Evolutionary conservation across 2,888 invertebrate species (phyloP).

Genomic region (Graphium colonna): DNA sequence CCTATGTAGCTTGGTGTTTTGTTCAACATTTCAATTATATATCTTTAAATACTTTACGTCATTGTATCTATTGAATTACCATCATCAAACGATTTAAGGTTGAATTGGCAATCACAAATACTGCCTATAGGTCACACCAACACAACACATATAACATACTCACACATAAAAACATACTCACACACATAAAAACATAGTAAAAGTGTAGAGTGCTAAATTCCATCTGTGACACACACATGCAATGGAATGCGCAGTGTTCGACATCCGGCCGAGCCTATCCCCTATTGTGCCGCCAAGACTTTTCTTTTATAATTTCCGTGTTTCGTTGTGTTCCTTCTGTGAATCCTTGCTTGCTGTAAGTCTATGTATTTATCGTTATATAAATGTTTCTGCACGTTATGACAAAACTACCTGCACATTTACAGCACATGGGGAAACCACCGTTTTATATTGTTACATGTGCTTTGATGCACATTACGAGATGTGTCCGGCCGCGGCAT

Average conservation of each 20-base stretch:
- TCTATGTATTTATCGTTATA: constrained; percentile 49
- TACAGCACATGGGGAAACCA: constrained; percentile 65
- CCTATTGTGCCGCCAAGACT: constrained; percentile 56
- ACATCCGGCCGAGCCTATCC: constrained; percentile 58
- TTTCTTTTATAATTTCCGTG: constrained; percentile 48
- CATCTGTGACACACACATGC: constrained; percentile 58
- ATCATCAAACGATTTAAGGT: constrained; percentile 4
- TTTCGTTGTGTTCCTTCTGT: constrained; percentile 60
- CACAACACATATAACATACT: constrained; percentile 31
- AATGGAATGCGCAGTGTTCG: constrained; percentile 65
- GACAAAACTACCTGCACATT: constrained; percentile 70
- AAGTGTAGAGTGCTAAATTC: constrained; percentile 35
- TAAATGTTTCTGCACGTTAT: constrained; percentile 58
- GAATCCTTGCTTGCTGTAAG: constrained; percentile 68
- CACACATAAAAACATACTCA: constrained; percentile 44
- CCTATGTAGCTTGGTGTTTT: constrained; percentile 41
- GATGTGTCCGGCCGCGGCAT: constrained; percentile 65
- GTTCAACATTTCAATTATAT: constrained; percentile 1
- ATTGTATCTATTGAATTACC: constrained; percentile 10
- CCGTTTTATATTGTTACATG: constrained; percentile 63
- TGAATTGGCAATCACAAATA: constrained; percentile 14
- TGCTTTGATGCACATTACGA: constrained; percentile 73
- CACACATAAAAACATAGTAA: constrained; percentile 36
- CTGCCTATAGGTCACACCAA: constrained; percentile 17
- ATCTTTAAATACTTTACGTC: too few species aligned